Evolutionary conservation across 2,888 invertebrate genomes (phyloP), one percentile per base, ranked within the genome.

Genomic region (Cistogaster globosa): DNA sequence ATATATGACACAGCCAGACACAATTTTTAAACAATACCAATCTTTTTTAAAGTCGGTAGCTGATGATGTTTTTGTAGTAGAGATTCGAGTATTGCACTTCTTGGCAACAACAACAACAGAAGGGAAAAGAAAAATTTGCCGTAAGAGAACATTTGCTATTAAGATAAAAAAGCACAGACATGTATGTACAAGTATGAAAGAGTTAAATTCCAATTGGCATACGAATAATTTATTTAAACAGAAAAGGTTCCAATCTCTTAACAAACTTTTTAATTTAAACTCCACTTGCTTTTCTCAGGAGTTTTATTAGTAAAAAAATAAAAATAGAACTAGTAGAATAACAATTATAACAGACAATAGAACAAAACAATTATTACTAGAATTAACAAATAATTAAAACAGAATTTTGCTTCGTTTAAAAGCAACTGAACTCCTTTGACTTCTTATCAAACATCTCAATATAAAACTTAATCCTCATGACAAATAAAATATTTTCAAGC

Each of bases 301-400:
- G 16, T 18, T 57, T 72, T 22, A 71, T 5, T 79, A 72, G 63
- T 51, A 72, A 60, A 75, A 38, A 67, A 80, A 67, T 51, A 69
- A 68, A 78, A 62, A 76, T 72, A 60, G 48, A 67, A 60, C 14
- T 22, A 58, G 51, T 16, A 22, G 62, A 32, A 72, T 8, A 48
- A 71, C 38, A 42, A 62, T n/a, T n/a, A n/a, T n/a, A n/a, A n/a
- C 14, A 20, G 7, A 12, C 51, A 69, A 80, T 55, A 60, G 71
- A 79, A 72, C 60, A 78, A 62, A 80, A 84, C 80, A 84, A 76
- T 76, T 84, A 72, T 75, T 84, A 71, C 76, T 62, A 76, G 76
- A 72, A 76, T 80, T 76, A 80, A 80, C 76, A 84, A 84, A 80
- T 80, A 80, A n/a, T n/a, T n/a, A 77, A 69, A 60, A 69, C 9